Conservation (phyloP, 1,140 invertebrate species). For the Homalodisca vitripennis region DNA sequence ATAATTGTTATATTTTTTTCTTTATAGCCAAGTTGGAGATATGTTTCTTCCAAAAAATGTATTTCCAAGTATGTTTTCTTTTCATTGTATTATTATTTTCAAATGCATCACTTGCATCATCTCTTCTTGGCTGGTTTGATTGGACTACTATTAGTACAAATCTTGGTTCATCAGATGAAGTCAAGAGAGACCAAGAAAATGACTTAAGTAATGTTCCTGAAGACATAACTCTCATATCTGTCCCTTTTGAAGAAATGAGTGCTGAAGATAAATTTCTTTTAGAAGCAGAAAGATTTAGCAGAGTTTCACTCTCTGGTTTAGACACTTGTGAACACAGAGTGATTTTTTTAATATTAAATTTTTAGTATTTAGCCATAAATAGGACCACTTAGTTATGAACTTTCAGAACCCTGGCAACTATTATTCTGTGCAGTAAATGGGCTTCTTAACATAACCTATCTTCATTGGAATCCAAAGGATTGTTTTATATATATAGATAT, state of each 20-base stretch:
- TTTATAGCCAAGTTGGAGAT: too few relatives aligned
- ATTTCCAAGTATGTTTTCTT: too few relatives aligned
- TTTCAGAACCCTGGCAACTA: neutral
- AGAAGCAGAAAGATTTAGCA: slow-evolving; percentile 58
- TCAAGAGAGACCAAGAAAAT: too few relatives aligned
- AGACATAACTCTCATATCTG: slow-evolving; percentile 47
- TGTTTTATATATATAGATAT: neutral
- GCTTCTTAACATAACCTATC: neutral
- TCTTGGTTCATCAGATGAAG: too few relatives aligned
- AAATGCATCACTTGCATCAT: too few relatives aligned
- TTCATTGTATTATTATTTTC: too few relatives aligned
- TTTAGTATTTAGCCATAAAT: slow-evolving; percentile 2
- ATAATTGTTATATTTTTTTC: too few relatives aligned
- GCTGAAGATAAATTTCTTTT: slow-evolving; percentile 65
- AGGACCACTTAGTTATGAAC: neutral
- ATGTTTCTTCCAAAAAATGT: too few relatives aligned
- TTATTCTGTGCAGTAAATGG: neutral
- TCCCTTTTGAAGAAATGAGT: slow-evolving; percentile 60
- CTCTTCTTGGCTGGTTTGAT: too few relatives aligned
- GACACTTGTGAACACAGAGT: slow-evolving; percentile 65
- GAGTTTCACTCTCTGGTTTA: slow-evolving; percentile 57
- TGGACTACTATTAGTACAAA: too few relatives aligned
- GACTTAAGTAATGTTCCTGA: too few relatives aligned
- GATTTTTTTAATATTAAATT: slow-evolving; percentile 38
- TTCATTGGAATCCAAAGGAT: neutral